These are phyloP conservation scores for Drosophila burlai DNA, from an alignment of 1,140 invertebrate genomes.

Conservation along the genomic window DNA sequence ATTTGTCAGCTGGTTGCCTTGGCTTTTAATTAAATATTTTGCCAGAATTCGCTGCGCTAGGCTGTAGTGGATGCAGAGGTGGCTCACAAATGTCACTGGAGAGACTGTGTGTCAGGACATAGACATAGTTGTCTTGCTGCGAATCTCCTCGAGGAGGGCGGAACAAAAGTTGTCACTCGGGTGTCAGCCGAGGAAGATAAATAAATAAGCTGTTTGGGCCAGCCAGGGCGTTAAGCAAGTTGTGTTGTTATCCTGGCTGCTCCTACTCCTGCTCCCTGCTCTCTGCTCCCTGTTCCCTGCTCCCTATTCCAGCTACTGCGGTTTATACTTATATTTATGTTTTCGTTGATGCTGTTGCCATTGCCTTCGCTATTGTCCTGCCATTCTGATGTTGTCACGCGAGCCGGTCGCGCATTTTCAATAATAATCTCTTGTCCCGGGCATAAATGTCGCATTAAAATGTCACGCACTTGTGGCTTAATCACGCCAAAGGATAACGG, in stretches of 20 bases:
- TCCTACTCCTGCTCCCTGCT: neutral
- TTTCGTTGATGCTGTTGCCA: conserved; percentile 46
- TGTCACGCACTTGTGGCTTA: conserved; percentile 83
- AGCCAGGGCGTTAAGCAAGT: conserved; percentile 53
- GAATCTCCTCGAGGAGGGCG: neutral
- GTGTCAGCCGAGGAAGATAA: conserved; percentile 70
- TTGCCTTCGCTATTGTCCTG: conserved; percentile 34
- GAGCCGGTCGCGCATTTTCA: conserved; percentile 64
- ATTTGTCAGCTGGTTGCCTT: conserved; percentile 23
- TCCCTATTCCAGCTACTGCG: conserved; percentile 6
- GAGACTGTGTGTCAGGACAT: conserved; percentile 39
- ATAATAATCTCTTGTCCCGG: conserved; percentile 81
- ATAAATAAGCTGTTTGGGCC: conserved; percentile 67
- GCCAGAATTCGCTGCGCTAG: conserved; percentile 1
- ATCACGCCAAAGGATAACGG: conserved; percentile 80
- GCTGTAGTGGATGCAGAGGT: conserved; percentile 6
- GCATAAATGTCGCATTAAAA: conserved; percentile 83
- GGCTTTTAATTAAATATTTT: conserved; percentile 50
- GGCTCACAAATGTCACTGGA: conserved; percentile 30
- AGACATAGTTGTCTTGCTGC: conserved; percentile 25
- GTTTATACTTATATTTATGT: conserved; percentile 26
- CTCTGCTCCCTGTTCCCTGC: neutral
- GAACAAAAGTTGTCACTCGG: conserved; percentile 71
- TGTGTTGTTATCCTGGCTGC: conserved; percentile 38
- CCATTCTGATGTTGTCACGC: conserved; percentile 50